Conservation (phyloP, 2,113 vertebrate species). For the pig (Sus scrofa) region T2T-Sscrofa CM000826.6:143282001-143282500, state of each 20-base stretch:
- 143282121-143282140: not conserved
- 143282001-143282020: not conserved
- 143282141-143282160: not conserved
- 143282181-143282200: not conserved
- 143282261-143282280: not conserved
- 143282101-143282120: not conserved
- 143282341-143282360: not conserved
- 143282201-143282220: not conserved
- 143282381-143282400: not conserved
- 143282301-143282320: not conserved
- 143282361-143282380: not conserved
- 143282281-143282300: slow-evolving; percentile 15
- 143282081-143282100: no score
- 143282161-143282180: not conserved
- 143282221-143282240: not conserved
- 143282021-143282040: not conserved
- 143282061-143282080: not conserved
- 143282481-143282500: not conserved
- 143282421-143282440: not conserved
- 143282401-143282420: not conserved
- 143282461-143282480: slow-evolving; percentile 13
- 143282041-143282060: not conserved
- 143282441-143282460: not conserved
- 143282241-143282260: not conserved
- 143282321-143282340: not conserved